Percentiles rank a stretch among this genome's conserved stretches.
phyloP scores from a whole-genome alignment of 1,140 invertebrate species.

The Rhizoglyphus robini region DNA sequence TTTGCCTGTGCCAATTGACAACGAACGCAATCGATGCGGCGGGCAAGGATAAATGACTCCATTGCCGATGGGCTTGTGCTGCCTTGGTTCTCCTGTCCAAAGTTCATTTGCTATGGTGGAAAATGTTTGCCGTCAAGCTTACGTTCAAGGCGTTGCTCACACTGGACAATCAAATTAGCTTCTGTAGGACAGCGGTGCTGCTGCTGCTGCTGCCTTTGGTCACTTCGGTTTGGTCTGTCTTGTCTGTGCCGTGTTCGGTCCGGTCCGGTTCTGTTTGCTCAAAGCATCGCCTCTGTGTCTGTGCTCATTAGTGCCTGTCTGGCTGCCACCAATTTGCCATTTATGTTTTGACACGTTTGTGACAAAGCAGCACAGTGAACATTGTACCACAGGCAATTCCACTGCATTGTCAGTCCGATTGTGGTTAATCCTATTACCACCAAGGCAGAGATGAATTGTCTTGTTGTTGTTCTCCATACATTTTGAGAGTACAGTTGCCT shows the following conservation, averaged over 20 bases:
- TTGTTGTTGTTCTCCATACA: too few species aligned
- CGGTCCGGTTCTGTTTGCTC: neutral
- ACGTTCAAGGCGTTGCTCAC: neutral
- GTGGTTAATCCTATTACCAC: neutral
- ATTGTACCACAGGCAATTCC: neutral
- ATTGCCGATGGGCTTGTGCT: too few species aligned
- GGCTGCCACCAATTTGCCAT: too few species aligned
- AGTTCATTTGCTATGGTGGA: too few species aligned
- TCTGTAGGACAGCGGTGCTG: neutral
- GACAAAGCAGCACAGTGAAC: neutral
- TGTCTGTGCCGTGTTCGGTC: neutral
- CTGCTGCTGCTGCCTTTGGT: neutral
- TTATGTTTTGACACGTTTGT: neutral
- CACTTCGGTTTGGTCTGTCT: neutral
- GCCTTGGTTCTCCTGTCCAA: too few species aligned
- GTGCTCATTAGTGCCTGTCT: neutral
- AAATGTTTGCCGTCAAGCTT: constrained; percentile 12
- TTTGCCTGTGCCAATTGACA: too few species aligned
- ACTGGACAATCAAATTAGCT: constrained; percentile 13
- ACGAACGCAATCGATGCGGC: too few species aligned
- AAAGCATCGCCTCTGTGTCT: neutral
- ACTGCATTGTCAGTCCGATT: neutral
- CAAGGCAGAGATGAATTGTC: too few species aligned
- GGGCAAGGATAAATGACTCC: too few species aligned
- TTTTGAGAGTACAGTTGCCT: too few species aligned